Conservation (phyloP, 2,888 invertebrate species). For the Monopis laevigella region DNA sequence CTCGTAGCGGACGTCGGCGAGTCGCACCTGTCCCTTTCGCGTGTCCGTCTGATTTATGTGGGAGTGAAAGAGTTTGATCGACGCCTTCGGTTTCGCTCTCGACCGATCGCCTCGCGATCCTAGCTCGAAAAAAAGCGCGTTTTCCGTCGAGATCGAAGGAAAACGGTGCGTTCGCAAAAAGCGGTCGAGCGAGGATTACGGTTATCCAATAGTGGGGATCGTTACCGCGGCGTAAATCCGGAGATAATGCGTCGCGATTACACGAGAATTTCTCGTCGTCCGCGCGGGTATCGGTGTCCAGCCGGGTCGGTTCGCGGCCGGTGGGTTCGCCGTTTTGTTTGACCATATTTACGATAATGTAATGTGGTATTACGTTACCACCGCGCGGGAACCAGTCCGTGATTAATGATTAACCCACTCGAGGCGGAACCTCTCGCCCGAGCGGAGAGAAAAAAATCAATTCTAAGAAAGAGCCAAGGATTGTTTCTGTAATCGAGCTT, state of each 20-base stretch:
- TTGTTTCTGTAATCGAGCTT: background rate
- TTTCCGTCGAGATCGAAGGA: slow-evolving; percentile 4
- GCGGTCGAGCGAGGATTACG: slow-evolving; percentile 27
- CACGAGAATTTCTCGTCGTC: slow-evolving; percentile 38
- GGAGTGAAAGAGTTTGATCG: slow-evolving; percentile 64
- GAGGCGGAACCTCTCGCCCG: slow-evolving; percentile 31
- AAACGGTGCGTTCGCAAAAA: slow-evolving; percentile 6
- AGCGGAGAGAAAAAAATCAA: slow-evolving; percentile 30
- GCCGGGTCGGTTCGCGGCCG: slow-evolving; percentile 29
- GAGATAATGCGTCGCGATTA: slow-evolving; percentile 51
- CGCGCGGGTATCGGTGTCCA: slow-evolving; percentile 37
- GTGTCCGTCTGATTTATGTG: slow-evolving; percentile 61
- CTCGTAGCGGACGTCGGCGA: slow-evolving; percentile 41
- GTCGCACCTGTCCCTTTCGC: slow-evolving; percentile 63
- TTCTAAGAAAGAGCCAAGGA: slow-evolving; percentile 29
- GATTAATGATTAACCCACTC: slow-evolving; percentile 46
- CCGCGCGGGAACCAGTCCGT: slow-evolving; percentile 30
- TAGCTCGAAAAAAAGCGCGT: slow-evolving; percentile 11
- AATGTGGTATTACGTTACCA: slow-evolving; percentile 30
- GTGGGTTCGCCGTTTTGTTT: slow-evolving; percentile 51
- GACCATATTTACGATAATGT: slow-evolving; percentile 62
- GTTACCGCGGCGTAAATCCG: slow-evolving; percentile 39
- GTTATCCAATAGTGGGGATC: slow-evolving; percentile 35
- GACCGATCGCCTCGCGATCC: slow-evolving; percentile 30
- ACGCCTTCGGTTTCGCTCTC: slow-evolving; percentile 58